Base-by-base conservation (phyloP, 1,140 invertebrate species). In the Achatina immaculata region DNA sequence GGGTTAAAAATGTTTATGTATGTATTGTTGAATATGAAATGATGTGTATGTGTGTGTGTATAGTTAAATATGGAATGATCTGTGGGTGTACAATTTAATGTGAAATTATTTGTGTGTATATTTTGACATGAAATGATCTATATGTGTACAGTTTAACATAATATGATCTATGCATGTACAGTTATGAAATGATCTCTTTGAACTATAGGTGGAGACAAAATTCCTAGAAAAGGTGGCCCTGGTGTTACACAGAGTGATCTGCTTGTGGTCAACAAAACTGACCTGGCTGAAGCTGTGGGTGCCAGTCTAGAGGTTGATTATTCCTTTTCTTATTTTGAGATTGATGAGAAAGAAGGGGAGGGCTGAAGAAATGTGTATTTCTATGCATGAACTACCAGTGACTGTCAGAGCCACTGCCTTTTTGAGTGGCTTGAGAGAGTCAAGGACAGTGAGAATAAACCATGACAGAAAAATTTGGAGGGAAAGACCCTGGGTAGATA, bases 191-290 rank as follows among this genome's bases (percentile, higher is more conserved):
- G n/a, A n/a, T n/a, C n/a, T n/a, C n/a, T n/a, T n/a, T n/a, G n/a
- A n/a, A n/a, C n/a, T 74, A 7, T 45, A 89, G 90, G 90, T 55
- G 90, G 91, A 16, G 90, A 91, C 80, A 92, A 91, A 82, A 88
- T 91, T 55, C 90, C 90, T 1, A 75, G 91, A 19, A 92, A 92
- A 84, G 90, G 90, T 9, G 90, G 90, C 14, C 90, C 90, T 24
- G 90, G 90, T 2, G 91, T 91, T 21, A 91, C 90, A 28, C 88
- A 91, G 81, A 90, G 90, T 83, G 91, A 92, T 73, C 82, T 92
- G 21, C 76, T 92, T n/a, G 89, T 92, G 7, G 88, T 92, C 62
- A 92, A 92, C 82, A 92, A 92, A 83, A 90, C 87, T 19, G 91
- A 92, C 82, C 86, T 92, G 0, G 90, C 91, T 11, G 84, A 87